phyloP scores from a whole-genome alignment of 1,140 invertebrate genomes.

The Hesperophylax magnus region DNA sequence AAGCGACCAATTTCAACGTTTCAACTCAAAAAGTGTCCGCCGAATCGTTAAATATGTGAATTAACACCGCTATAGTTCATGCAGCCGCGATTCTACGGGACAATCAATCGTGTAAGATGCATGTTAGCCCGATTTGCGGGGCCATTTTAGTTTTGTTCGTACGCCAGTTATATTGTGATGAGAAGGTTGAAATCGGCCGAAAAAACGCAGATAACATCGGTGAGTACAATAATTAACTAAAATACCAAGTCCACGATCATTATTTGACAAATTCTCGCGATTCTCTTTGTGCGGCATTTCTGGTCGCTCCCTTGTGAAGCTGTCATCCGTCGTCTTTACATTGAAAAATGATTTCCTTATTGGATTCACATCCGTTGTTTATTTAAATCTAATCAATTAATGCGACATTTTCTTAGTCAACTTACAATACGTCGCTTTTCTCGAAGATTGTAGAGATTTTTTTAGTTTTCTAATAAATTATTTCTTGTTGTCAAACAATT shows the following conservation, averaged over 20 bases:
- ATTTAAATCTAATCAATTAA: constrained; percentile 3
- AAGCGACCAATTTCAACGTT: background rate
- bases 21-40: constrained; percentile 12
- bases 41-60: constrained; percentile 45
- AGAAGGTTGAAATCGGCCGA: constrained; percentile 5
- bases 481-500: no score
- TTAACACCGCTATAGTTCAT: constrained; percentile 7
- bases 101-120: constrained; percentile 49
- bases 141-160: constrained; percentile 50
- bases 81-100: constrained; percentile 39
- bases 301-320: background rate
- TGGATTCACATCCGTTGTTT: constrained; percentile 14
- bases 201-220: constrained; percentile 34
- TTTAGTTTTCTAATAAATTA: no score
- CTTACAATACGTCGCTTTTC: no score
- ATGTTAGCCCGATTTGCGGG: constrained; percentile 43
- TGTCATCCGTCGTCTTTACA: constrained; percentile 15
- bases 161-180: constrained; percentile 39
- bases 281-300: background rate
- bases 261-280: background rate
- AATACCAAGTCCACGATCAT: background rate
- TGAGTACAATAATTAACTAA: background rate
- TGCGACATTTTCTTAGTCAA: no score
- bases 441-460: no score
- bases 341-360: constrained; percentile 11